Conservation (phyloP, 2,888 invertebrate species). For the Drosophila nr. medialis region DNA sequence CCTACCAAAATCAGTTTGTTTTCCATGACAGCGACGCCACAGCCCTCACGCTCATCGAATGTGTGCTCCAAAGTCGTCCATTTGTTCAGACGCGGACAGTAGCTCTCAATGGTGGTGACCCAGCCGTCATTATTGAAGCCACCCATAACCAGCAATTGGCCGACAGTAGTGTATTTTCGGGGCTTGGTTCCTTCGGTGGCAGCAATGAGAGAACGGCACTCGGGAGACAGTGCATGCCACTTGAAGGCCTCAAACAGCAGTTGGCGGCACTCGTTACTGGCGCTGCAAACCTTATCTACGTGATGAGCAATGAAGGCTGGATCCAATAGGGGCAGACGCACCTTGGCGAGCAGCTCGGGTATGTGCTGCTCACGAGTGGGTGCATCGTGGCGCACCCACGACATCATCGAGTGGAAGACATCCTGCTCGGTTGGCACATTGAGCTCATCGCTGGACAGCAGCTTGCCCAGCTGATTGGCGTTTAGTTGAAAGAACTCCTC, state of each 20-base stretch:
- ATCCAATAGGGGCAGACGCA: conserved; percentile 93
- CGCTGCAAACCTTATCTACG: conserved; percentile 89
- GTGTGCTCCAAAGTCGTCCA: conserved; percentile 84
- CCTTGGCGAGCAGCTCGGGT: conserved; percentile 89
- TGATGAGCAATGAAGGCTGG: conserved; percentile 96
- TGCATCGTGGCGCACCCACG: conserved; percentile 94
- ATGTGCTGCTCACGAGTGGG: conserved; percentile 89
- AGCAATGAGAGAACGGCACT: conserved; percentile 90
- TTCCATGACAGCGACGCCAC: conserved; percentile 94
- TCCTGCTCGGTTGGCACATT: conserved; percentile 96
- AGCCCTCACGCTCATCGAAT: conserved; percentile 90
- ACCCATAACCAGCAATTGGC: conserved; percentile 94
- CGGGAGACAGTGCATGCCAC: conserved; percentile 94
- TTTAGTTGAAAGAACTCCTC: conserved; percentile 86
- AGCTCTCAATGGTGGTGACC: conserved; percentile 95
- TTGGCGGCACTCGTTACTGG: conserved; percentile 90
- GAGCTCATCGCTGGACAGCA: conserved; percentile 95
- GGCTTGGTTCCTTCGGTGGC: conserved; percentile 92
- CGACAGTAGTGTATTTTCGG: conserved; percentile 92
- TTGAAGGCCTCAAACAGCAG: conserved; percentile 97
- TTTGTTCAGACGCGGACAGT: conserved; percentile 85
- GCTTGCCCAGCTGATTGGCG: conserved; percentile 91
- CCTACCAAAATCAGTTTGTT: conserved; percentile 94
- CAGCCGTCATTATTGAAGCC: no score
- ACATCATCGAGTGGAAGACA: conserved; percentile 94